These are phyloP conservation scores for Oreonectes daqikongensis DNA, from an alignment of 2,797 vertebrate species.

Conservation along the genomic window DNA sequence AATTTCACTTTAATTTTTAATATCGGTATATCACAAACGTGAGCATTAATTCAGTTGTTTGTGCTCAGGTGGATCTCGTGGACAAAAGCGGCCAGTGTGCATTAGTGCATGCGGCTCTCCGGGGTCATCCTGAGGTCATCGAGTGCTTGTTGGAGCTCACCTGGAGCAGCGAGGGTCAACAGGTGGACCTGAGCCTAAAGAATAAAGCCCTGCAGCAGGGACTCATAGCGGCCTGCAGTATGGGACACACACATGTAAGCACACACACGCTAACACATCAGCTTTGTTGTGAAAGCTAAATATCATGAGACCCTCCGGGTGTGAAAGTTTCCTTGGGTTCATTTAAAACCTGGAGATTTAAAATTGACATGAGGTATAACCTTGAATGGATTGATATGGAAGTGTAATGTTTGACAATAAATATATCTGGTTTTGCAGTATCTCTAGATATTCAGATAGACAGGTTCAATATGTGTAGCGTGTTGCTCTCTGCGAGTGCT, in stretches of 20 bases:
- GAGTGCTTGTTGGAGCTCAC: slow-evolving; percentile 83
- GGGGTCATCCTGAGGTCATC: slow-evolving; percentile 88
- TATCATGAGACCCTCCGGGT: too few relatives aligned
- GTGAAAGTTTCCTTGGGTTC: background rate
- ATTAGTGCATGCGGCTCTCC: slow-evolving; percentile 89
- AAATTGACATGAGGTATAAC: too few relatives aligned
- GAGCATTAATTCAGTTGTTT: background rate
- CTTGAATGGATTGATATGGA: too few relatives aligned
- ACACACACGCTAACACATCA: background rate
- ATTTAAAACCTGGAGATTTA: background rate
- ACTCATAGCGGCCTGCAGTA: slow-evolving; percentile 91
- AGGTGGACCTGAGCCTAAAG: slow-evolving; percentile 80
- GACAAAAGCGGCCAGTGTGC: slow-evolving; percentile 97
- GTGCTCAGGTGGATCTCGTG: slow-evolving; percentile 82
- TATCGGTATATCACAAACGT: too few relatives aligned
- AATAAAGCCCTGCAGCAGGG: slow-evolving; percentile 91
- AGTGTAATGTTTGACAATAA: too few relatives aligned
- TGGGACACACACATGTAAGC: slow-evolving; percentile 82
- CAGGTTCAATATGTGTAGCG: background rate
- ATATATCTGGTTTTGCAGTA: background rate
- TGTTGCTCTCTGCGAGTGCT: background rate
- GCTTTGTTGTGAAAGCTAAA: too few relatives aligned
- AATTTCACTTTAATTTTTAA: too few relatives aligned
- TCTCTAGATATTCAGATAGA: too few relatives aligned
- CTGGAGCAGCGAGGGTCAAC: slow-evolving; percentile 78